phyloP scores from a whole-genome alignment of 2,113 vertebrate genomes.

The Protobothrops flavoviridis region DNA sequence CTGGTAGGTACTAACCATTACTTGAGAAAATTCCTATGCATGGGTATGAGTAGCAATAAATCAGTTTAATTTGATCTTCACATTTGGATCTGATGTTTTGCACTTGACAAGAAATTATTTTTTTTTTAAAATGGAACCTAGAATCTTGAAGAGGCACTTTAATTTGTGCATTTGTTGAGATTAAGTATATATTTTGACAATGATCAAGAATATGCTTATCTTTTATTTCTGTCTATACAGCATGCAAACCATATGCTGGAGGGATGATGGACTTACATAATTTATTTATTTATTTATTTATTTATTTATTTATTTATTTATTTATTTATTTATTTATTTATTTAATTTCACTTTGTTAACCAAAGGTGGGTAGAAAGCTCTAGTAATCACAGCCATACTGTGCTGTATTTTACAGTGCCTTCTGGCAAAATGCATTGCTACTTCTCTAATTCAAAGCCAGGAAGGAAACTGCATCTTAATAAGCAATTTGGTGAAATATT shows the following conservation, averaged over 20 bases:
- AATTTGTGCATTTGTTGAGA: background rate
- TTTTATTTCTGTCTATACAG: rapidly evolving
- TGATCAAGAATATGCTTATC: rapidly evolving
- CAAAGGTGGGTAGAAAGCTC: background rate
- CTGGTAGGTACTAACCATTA: background rate
- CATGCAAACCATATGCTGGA: background rate
- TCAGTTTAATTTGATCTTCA: background rate
- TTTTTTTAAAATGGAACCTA: background rate
- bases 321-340: background rate
- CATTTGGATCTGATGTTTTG: no score
- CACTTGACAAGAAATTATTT: background rate
- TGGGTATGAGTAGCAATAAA: background rate
- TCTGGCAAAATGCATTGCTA: background rate
- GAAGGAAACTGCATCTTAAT: background rate
- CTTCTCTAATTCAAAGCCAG: background rate
- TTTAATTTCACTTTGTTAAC: background rate
- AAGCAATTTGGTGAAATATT: background rate
- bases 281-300: background rate
- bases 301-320: background rate
- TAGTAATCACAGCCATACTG: background rate
- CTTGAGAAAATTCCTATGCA: background rate
- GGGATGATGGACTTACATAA: background rate
- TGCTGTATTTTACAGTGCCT: background rate
- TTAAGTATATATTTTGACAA: rapidly evolving
- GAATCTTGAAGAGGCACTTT: background rate